Conservation (phyloP, 2,888 invertebrate species). For the Apotomis betuletana region DNA sequence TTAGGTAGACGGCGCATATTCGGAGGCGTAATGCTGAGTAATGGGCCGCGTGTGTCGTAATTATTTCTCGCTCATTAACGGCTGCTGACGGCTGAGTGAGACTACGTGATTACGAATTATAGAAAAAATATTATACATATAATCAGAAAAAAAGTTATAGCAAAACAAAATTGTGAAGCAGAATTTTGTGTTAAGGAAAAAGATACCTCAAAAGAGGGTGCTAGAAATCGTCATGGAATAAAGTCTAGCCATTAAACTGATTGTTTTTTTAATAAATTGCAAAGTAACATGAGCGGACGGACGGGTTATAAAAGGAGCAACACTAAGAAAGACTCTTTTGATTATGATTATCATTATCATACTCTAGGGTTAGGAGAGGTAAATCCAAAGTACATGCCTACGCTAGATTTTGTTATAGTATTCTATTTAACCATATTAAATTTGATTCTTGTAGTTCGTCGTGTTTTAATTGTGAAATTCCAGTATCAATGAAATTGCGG, state of each 20-base stretch:
- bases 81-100: slow-evolving; percentile 42
- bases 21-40: slow-evolving; percentile 42
- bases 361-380: no score
- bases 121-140: no score
- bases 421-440: no score
- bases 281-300: no score
- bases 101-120: slow-evolving; percentile 23
- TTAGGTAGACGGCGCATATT: slow-evolving; percentile 43
- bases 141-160: background rate
- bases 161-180: background rate
- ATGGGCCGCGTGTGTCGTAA: slow-evolving; percentile 43
- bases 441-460: no score
- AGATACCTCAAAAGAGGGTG: background rate
- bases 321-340: no score
- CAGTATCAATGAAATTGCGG: no score
- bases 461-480: no score
- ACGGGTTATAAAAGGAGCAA: no score
- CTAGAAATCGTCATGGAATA: slow-evolving; percentile 1
- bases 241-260: slow-evolving; percentile 2
- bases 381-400: no score
- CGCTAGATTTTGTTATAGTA: no score
- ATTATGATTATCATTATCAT: no score
- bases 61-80: slow-evolving; percentile 50
- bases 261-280: background rate
- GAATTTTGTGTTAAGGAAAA: slow-evolving; percentile 2